A percentile compares a stretch with the other conserved stretches of the same genome.
Evolutionary conservation across 92 coral and sea anemone species (phyloP).

Genomic region (Anthopleura xanthogrammica): DNA sequence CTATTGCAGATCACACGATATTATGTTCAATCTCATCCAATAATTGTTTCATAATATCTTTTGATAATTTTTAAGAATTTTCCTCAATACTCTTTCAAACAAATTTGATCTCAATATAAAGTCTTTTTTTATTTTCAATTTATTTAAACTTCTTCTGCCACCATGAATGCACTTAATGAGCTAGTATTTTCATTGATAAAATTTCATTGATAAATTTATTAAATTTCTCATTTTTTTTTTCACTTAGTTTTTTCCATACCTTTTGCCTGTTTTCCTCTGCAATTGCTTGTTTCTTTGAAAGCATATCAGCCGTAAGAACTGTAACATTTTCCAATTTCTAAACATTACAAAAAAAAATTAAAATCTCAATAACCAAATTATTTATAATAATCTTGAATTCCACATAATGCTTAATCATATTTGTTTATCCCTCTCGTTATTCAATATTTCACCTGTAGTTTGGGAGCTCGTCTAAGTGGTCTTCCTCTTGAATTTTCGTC

Average conservation of each 20-base stretch:
- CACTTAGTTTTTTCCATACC: conserved; percentile 27
- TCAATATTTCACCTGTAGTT: conserved; percentile 27
- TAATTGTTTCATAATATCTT: too few species aligned
- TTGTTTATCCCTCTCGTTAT: neutral
- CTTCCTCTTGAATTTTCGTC: conserved; percentile 22
- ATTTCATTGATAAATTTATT: too few species aligned
- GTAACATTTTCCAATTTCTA: conserved; percentile 87
- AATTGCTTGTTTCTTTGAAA: conserved; percentile 74
- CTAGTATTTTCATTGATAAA: too few species aligned
- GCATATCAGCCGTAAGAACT: conserved; percentile 72
- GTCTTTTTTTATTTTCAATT: too few species aligned
- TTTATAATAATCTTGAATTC: neutral
- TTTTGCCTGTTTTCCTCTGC: conserved; percentile 85
- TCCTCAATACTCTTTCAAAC: too few species aligned
- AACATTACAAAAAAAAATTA: neutral
- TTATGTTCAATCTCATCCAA: too few species aligned
- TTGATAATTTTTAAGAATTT: too few species aligned
- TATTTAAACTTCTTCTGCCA: too few species aligned
- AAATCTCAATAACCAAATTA: neutral
- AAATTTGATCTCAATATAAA: too few species aligned
- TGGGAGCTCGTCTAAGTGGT: conserved; percentile 22
- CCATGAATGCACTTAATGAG: too few species aligned
- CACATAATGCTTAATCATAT: neutral
- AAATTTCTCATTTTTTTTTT: too few species aligned
- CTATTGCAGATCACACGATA: too few species aligned